Base-by-base conservation (phyloP, 2,888 invertebrate species). In the Ornithoptera priamus region DNA sequence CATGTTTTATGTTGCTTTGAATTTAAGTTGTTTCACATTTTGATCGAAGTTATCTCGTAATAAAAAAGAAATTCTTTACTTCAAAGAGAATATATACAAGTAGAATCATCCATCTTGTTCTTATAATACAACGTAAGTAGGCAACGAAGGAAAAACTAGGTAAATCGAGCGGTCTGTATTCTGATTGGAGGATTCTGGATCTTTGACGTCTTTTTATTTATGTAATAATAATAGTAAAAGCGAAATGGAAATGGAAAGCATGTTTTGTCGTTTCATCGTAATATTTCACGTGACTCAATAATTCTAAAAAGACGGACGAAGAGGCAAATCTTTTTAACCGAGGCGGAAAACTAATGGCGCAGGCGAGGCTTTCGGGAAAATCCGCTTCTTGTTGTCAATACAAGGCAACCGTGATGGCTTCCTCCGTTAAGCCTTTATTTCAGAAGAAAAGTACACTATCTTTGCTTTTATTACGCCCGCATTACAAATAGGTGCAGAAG, bases 311-410 rank as follows among this genome's bases (percentile, higher is more conserved):
- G 85, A 84, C 85, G 84, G 85, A 82, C 82, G 84, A 81, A 83
- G 86, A 86, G 81, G 89, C 88, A 91, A 92, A 91, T 92, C 92
- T 92, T 91, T 92, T 92, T 92, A 92, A 92, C 90, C 89, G 86
- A 89, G 84, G 90, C 89, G 90, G 86, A 88, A 89, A 92, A 92
- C 92, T 92, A 92, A 92, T 92, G 92, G 92, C 90, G 83, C 83
- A 91, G 90, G 92, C 92, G 92, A 87, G 87, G 90, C 90, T 92
- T 90, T 90, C 85, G 86, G 81, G 81, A 81, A 90, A 92, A 92
- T 92, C 92, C 90, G 90, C 88, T 91, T 89, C 90, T 90, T 90
- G 90, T 92, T 92, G 92, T 92, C 92, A 92, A 92, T 92, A 92
- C 91, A 85, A 85, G 85, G 89, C 87, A 85, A 86, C 90, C 83